Base-by-base conservation (phyloP, 2,113 vertebrate species). In the Chunga burmeisteri region DNA sequence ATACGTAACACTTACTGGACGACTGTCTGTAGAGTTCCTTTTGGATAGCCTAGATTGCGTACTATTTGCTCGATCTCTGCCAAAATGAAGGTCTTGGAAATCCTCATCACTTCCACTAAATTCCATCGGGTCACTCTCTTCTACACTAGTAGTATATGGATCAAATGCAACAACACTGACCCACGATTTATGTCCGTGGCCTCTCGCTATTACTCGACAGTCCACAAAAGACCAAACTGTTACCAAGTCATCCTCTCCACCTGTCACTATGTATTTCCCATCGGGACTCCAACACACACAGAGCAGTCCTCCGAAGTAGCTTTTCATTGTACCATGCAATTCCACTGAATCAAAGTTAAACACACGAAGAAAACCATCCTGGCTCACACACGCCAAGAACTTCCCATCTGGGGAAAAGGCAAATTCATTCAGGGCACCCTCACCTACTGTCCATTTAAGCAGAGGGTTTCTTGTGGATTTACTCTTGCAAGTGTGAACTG, bases 211-310 rank as follows among this genome's bases (percentile, higher is more conserved):
- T 36, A 99, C 99, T 59, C 99, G 98, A 96, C 99, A 99, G 98
- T 99, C 99, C 38, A 98, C 97, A 44, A 99, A 99, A 15, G 99
- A 99, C 99, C 99, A 99, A 85, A 99, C 99, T 0, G 99, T 99
- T 89, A 99, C 99, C 97, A 99, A 98, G 96, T 99, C 99, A 72
- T 99, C 99, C 98, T 99, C 99, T 34, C 99, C 99, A 1, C 99
- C 99, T 2, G 99, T 99, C 91, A 99, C 99, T 32, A 99, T 98
- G 93, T 99, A 99, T 36, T 99, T 99, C 88, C 99, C 99, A 17
- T 99, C 99, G 0, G 99, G 99, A 97, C 99, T 99, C 99, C 99
- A 99, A 98, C 99, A 99, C 86, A 99, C 99, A n/a, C 99, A 99
- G 8, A 99, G 98, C 89, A 99, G 98, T 87, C 99, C 99, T 72